These are phyloP conservation scores for Heliconius aoede DNA, from an alignment of 2,888 invertebrate species.

Conservation along the genomic window DNA sequence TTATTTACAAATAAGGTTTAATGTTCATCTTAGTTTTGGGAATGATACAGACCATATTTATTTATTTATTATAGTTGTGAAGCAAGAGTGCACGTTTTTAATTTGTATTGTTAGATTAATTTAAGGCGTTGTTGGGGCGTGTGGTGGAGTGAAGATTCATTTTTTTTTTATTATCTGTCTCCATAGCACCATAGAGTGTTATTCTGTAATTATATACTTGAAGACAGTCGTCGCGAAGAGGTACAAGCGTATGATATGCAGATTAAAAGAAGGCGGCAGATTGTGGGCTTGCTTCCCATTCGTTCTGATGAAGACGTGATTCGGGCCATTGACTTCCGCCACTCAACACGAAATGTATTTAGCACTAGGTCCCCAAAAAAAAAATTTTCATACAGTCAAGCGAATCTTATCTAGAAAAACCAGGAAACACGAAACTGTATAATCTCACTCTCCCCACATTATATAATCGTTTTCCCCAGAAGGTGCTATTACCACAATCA, in stretches of 20 bases:
- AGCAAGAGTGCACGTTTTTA: constrained; percentile 32
- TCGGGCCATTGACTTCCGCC: too few species aligned
- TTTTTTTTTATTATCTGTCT: not conserved
- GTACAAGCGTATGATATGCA: too few species aligned
- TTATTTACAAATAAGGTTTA: not conserved
- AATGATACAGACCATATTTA: constrained; percentile 10
- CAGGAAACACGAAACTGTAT: not conserved
- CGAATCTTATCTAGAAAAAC: not conserved
- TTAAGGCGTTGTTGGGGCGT: constrained; percentile 27
- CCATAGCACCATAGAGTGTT: not conserved
- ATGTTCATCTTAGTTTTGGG: not conserved
- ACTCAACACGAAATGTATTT: too few species aligned
- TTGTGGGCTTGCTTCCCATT: too few species aligned
- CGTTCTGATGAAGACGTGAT: too few species aligned
- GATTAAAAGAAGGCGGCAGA: too few species aligned
- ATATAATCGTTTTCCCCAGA: constrained; percentile 8
- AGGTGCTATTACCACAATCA: constrained; percentile 34
- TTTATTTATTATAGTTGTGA: constrained; percentile 25
- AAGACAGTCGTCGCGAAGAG: too few species aligned
- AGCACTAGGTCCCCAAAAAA: too few species aligned
- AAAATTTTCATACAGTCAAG: not conserved
- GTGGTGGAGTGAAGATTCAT: not conserved
- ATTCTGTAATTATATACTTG: not conserved
- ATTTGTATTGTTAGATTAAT: constrained; percentile 30
- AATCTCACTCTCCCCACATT: not conserved